Evolutionary conservation across 2,797 vertebrate genomes (phyloP).

Genomic region (Spinus pinus): DNA sequence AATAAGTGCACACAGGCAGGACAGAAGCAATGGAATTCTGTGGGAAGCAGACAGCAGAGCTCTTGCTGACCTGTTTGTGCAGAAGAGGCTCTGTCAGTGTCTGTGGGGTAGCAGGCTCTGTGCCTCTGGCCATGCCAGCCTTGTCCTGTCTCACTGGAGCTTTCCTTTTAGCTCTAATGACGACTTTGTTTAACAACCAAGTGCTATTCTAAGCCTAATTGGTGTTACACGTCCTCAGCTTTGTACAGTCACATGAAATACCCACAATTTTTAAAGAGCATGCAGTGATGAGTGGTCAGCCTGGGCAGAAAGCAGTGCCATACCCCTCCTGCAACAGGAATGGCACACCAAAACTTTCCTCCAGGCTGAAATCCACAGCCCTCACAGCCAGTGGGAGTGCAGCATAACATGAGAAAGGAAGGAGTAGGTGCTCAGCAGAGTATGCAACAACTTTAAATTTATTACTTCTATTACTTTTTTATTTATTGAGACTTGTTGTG

Average conservation of each 20-base stretch:
- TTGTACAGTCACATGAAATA: neutral
- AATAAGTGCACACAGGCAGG: neutral
- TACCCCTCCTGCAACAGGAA: fast-evolving
- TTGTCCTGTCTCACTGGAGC: neutral
- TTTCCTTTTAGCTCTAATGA: neutral
- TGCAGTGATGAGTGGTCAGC: neutral
- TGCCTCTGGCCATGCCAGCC: neutral
- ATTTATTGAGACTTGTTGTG: neutral
- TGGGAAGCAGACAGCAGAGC: neutral
- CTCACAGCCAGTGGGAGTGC: fast-evolving
- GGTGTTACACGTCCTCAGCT: neutral
- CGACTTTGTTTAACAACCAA: neutral
- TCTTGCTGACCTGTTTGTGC: neutral
- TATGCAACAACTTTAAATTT: neutral
- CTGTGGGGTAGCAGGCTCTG: neutral
- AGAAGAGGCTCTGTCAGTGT: neutral
- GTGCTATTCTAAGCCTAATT: neutral
- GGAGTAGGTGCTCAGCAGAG: neutral
- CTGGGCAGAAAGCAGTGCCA: neutral
- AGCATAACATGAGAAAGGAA: fast-evolving
- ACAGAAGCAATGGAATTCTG: neutral
- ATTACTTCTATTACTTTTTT: neutral
- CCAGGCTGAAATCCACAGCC: neutral
- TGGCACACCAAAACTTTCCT: neutral
- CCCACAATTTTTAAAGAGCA: neutral